Evolutionary conservation across 1,140 invertebrate genomes (phyloP), one percentile per base, ranked within the genome.

Genomic region (Temnothorax curvispinosus): DNA sequence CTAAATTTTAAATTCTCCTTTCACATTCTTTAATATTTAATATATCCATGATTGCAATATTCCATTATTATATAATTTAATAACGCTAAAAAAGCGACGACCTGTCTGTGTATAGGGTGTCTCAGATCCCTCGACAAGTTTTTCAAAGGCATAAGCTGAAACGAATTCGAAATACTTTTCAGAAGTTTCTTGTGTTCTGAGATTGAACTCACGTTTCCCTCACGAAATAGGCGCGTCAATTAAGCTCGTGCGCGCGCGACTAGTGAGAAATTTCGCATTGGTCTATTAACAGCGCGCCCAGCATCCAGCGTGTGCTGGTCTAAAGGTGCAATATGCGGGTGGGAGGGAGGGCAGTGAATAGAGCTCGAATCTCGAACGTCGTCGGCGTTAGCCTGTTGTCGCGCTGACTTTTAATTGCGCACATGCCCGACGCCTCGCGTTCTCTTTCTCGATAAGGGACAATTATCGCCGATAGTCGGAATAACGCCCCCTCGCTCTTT

Each of bases 391-490:
- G 18, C 35, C 35, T 38, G 35, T 15, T 75, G 64, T 69, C 18
- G 50, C 7, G 56, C 54, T 21, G 75, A 80, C 52, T 82, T 88
- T 88, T 88, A 90, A 90, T 88, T 88, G 76, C 86, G 47, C 87
- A 90, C 88, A 90, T 85, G 90, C 87, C 84, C 87, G 80, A 80
- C 75, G 90, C 87, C 85, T 38, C 69, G 86, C 74, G 81, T 87
- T 84, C 75, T 77, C 71, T 54, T 72, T 76, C 75, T 90, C 69
- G 90, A 91, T 91, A 91, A 91, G 85, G 87, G 80, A 91, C 89
- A 89, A 91, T 91, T 91, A 91, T 91, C 86, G 87, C 58, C 87
- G 87, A 91, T 91, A 91, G 85, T 76, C 80, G 38, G 74, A 87
- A 90, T 72, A 88, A 91, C 90, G 85, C 90, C 90, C 87, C 85